Percentiles rank a stretch among this genome's conserved stretches.
These are phyloP conservation scores for Dendrocincla fuliginosa DNA, from an alignment of 2,797 vertebrate genomes.

Conservation along the genomic window DNA sequence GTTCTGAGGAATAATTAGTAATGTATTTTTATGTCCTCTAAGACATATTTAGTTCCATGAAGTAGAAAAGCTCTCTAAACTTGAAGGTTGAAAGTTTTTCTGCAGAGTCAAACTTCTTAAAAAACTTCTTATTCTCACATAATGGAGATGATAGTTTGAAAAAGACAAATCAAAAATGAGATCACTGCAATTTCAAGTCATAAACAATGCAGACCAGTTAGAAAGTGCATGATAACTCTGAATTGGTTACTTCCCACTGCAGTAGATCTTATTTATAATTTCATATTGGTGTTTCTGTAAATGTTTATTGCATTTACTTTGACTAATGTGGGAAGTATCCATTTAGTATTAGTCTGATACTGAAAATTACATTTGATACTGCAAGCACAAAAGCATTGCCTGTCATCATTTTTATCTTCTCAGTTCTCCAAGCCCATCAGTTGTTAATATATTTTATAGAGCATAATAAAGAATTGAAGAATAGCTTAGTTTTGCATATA, in stretches of 20 bases:
- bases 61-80: not conserved
- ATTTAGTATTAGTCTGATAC: not conserved
- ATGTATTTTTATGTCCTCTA: not conserved
- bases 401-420: not conserved
- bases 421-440: not conserved
- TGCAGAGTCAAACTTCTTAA: not conserved
- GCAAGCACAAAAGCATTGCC: not conserved
- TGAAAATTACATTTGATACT: not conserved
- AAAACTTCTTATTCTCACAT: not conserved
- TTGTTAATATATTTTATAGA: not conserved
- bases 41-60: not conserved
- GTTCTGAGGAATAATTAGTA: not conserved
- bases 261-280: not conserved
- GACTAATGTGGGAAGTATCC: not conserved
- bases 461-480: not conserved
- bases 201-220: not conserved
- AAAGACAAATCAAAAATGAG: not conserved
- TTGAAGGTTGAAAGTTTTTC: not conserved
- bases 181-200: not conserved
- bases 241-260: not conserved
- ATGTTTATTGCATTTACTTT: not conserved
- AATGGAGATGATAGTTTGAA: not conserved
- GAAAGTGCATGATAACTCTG: not conserved
- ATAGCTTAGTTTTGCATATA: not conserved
- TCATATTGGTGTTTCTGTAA: not conserved